Base-by-base conservation (phyloP, 2,888 invertebrate genomes). In the Harpalus rubripes region DNA sequence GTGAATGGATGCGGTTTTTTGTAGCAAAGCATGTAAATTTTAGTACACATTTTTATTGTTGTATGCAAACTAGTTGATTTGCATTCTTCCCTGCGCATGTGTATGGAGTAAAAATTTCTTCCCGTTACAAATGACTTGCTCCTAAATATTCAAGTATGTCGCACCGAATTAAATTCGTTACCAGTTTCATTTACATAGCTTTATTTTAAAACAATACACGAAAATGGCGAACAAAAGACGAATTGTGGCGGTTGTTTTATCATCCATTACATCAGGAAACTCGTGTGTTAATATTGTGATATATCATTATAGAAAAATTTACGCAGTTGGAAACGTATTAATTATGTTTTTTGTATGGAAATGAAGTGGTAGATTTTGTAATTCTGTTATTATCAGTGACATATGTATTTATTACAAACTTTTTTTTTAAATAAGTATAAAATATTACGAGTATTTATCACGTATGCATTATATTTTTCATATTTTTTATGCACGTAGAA, bases 41-140 rank as follows among this genome's bases (percentile, higher is more conserved):
- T 26, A 63, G 63, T 22, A 63, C 39, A 68, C 68, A 68, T 39
- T 68, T 68, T 68, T 68, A 68, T 68, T 74, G 72, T 26, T 16
- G 18, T 74, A 74, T 74, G 72, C 72, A 74, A 74, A 74, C 44
- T 74, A 68, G 44, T 74, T 74, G 72, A 74, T 74, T 74, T 74
- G 72, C 72, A 74, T 74, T 74, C 72, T 74, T 74, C 15, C 15
- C 44, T 10, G 10, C 18, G 18, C 72, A 74, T 74, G 72, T 18
- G 68, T 39, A 32, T 68, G 12, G 68, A 68, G 44, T 44, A 74
- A 74, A 74, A 74, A 74, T 74, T 74, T 44, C 72, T 68, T 68
- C 7, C 39, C 16, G 44, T 74, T 74, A 74, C 44, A 74, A 74
- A 74, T 26, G 72, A 44, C 72, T 74, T 44, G 72, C 68, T 68